A percentile compares a stretch with the other conserved stretches of the same genome.
Evolutionary conservation across 30 jellyfish, hydroid and myxozoan species (phyloP).

Genomic region (Aurelia aurita complex sp. Pacific): DNA sequence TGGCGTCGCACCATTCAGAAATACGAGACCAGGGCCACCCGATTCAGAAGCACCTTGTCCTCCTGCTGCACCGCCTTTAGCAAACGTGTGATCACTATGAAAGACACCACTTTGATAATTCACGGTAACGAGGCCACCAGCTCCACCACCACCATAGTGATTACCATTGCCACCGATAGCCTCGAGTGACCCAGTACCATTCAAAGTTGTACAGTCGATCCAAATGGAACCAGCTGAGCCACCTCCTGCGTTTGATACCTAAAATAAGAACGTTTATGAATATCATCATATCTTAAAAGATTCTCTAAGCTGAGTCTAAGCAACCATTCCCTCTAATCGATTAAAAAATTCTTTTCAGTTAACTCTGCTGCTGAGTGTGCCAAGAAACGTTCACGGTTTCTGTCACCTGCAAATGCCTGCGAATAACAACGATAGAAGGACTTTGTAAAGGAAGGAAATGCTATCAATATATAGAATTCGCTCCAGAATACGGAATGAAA

Average conservation of each 20-base stretch:
- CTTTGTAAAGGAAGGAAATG: too few relatives aligned
- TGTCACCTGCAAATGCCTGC: too few relatives aligned
- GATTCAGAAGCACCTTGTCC: slow-evolving; percentile 54
- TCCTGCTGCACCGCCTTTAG: slow-evolving; percentile 58
- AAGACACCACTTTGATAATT: slow-evolving; percentile 47
- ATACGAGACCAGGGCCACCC: slow-evolving; percentile 69
- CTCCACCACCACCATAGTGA: slow-evolving; percentile 63
- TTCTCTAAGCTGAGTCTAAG: background rate
- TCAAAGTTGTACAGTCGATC: slow-evolving; percentile 31
- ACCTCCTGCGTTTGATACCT: slow-evolving; percentile 52
- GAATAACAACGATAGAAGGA: too few relatives aligned
- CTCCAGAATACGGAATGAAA: too few relatives aligned
- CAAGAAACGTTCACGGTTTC: too few relatives aligned
- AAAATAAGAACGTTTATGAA: background rate
- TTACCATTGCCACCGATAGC: slow-evolving; percentile 65
- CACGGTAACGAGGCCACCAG: slow-evolving; percentile 57
- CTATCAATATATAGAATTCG: too few relatives aligned
- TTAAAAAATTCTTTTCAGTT: too few relatives aligned
- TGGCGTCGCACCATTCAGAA: slow-evolving; percentile 28
- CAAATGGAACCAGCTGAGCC: slow-evolving; percentile 67
- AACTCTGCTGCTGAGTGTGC: too few relatives aligned
- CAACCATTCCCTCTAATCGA: background rate
- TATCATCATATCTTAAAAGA: background rate
- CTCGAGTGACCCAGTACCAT: slow-evolving; percentile 44
- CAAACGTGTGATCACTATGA: slow-evolving; percentile 59